Conservation (phyloP, 2,888 invertebrate species). For the Drosophila subsilvestris region DNA sequence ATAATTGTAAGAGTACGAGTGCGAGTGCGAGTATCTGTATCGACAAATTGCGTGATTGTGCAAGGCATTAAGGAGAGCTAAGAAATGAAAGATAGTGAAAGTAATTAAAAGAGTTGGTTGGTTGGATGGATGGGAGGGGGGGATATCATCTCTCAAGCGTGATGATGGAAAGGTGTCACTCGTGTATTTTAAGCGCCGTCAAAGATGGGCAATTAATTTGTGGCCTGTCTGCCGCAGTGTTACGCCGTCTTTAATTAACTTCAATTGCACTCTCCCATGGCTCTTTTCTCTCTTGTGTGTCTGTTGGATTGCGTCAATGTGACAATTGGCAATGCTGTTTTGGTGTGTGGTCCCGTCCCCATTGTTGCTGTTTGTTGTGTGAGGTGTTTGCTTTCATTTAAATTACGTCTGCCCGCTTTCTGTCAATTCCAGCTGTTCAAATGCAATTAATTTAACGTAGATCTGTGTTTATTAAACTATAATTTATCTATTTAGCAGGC, state of each 20-base stretch:
- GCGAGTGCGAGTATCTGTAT: constrained; percentile 10
- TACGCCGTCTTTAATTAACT: constrained; percentile 69
- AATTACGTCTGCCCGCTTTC: constrained; percentile 34
- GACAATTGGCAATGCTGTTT: constrained; percentile 64
- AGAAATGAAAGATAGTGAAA: constrained; percentile 58
- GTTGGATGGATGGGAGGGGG: constrained; percentile 6
- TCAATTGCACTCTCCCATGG: constrained; percentile 56
- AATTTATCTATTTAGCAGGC: constrained; percentile 25
- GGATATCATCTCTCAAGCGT: constrained; percentile 29
- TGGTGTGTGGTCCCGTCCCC: constrained; percentile 28
- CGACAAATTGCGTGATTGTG: constrained; percentile 61
- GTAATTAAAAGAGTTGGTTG: constrained; percentile 65
- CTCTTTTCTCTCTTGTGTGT: constrained; percentile 6
- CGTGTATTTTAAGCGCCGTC: constrained; percentile 38
- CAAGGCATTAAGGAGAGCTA: constrained; percentile 7
- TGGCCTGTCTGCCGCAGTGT: constrained; percentile 43
- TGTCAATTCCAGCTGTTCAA: constrained; percentile 52
- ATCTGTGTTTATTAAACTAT: constrained; percentile 34
- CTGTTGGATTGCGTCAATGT: constrained; percentile 67
- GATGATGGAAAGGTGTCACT: constrained; percentile 62
- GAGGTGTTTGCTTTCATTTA: constrained; percentile 47
- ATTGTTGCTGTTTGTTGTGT: constrained; percentile 20
- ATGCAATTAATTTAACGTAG: constrained; percentile 35
- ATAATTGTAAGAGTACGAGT: constrained; percentile 13
- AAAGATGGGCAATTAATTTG: constrained; percentile 55